Base-by-base conservation (phyloP, 1,140 invertebrate species). In the Potamilus streckersoni region DNA sequence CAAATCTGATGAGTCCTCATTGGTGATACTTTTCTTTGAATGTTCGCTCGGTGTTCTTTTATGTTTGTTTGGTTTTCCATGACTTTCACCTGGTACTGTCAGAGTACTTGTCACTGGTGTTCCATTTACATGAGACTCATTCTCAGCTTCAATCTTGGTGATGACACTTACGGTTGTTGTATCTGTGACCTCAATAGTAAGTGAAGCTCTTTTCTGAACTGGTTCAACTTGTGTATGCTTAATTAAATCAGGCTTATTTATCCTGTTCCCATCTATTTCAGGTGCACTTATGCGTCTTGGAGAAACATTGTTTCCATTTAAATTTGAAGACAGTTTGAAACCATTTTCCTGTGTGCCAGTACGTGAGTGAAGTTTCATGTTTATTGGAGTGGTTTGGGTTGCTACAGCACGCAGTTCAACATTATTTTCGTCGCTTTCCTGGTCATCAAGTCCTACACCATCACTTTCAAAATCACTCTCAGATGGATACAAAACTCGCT, bases 381-480 rank as follows among this genome's bases (percentile, higher is more conserved):
- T 69, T 58, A 79, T 57, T 49, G 79, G 79, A 27, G 79, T 79
- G n/a, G 78, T 80, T 74, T 83, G 81, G 55, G 81, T 83, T 16
- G 81, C 72, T 19, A 64, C 75, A 20, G 69, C 75, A 27, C 69
- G 72, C 1, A 77, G 27, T 63, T 77, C 75, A 13, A 77, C 69
- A 14, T 77, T 71, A 15, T 70, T 77, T 13, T 77, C 75, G 12
- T 72, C 75, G n/a, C 79, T 78, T 70, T 79, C 68, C 69, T 75
- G 49, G 66, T 80, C 81, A 65, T 83, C 60, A 38, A 66, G n/a
- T 65, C 62, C 62, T 67, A 66, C 65, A 38, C 75, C 78, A 14
- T 79, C 77, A 23, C 77, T 80, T 49, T 83, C 81, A 72, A 74
- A 76, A 38, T 83, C 81, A 76, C 73, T 79, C 14, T 83, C 81